Base-by-base conservation (phyloP, 1,140 invertebrate genomes). In the Sesamia nonagrioides region DNA sequence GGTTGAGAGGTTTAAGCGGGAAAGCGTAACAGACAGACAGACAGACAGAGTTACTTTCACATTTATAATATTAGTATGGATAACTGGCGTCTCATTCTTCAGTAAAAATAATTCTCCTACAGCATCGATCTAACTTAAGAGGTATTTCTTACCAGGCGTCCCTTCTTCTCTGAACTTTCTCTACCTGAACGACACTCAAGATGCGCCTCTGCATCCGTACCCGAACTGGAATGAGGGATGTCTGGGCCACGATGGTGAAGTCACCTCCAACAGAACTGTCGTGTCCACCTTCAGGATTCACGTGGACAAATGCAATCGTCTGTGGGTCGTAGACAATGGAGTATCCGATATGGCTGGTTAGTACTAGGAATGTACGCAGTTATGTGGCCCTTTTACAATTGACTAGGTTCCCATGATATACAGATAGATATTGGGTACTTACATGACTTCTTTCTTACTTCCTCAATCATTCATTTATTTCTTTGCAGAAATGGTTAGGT, bases 221-320 rank as follows among this genome's bases (percentile, higher is more conserved):
- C 97, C 97, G 0, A 97, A 95, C 35, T 97, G 97, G 97, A 95
- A 96, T 58, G 95, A 96, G 0, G 97, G 97, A 76, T 95, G 95
- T 45, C 80, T 96, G 1, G 93, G 95, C 0, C 90, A 88, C 40
- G 89, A 90, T 15, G 91, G 0, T 74, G 77, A 27, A 76, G 83
- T 82, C 81, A 88, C 78, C 74, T 87, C 78, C 15, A 91, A 89
- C 81, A 93, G 78, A 71, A 93, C 87, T n/a, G 93, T 96, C 6
- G 87, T 95, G 6, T 96, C 95, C 11, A 88, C 93, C 0, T 96
- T 96, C 84, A 95, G 96, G 76, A 94, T 96, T 35, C 95, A 96
- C 79, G 93, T 96, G 21, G 97, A 97, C 82, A 92, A 87, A 1
- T 97, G 96, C 79, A 96, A 96, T 85, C 91, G 97, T 42, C 88